Percentiles rank a stretch among this genome's conserved stretches.
phyloP scores from a whole-genome alignment of 2,888 invertebrate genomes.

The Cryptocephalus moraei region DNA sequence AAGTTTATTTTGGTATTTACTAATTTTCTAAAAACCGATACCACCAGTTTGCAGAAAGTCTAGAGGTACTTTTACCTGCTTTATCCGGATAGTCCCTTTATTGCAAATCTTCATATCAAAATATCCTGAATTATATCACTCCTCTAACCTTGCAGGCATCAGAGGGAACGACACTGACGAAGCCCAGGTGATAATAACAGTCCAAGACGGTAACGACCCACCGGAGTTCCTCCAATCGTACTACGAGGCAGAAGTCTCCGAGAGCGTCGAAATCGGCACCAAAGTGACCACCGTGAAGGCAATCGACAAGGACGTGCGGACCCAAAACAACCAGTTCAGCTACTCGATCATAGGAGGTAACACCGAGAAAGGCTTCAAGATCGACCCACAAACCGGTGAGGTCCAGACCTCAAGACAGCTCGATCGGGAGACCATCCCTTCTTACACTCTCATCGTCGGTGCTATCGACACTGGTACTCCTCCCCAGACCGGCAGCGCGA shows the following conservation, averaged over 20 bases:
- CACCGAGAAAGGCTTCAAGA: constrained; percentile 71
- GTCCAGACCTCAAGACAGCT: constrained; percentile 66
- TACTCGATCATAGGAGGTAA: constrained; percentile 84
- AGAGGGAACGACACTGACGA: constrained; percentile 92
- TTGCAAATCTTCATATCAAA: too few relatives aligned
- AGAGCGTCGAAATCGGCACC: constrained; percentile 66
- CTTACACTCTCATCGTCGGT: constrained; percentile 69
- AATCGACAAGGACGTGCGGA: constrained; percentile 81
- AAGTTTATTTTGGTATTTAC: too few relatives aligned
- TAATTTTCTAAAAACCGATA: too few relatives aligned
- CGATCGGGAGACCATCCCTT: constrained; percentile 70
- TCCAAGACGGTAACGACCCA: constrained; percentile 94
- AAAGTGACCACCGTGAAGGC: constrained; percentile 72
- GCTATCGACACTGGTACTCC: constrained; percentile 84
- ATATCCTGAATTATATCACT: too few relatives aligned
- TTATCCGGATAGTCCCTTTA: too few relatives aligned
- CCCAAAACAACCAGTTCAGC: constrained; percentile 85
- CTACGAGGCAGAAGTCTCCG: constrained; percentile 73
- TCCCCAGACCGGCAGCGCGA: constrained; percentile 84
- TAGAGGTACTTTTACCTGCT: too few relatives aligned
- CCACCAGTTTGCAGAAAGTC: too few relatives aligned
- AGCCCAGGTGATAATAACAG: constrained; percentile 85
- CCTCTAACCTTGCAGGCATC: constrained; percentile 38
- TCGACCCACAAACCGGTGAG: constrained; percentile 77
- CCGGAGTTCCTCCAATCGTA: constrained; percentile 76